A percentile compares a stretch with the other conserved stretches of the same genome.
phyloP scores from a whole-genome alignment of 2,888 invertebrate genomes.

The Eupeodes luniger region DNA sequence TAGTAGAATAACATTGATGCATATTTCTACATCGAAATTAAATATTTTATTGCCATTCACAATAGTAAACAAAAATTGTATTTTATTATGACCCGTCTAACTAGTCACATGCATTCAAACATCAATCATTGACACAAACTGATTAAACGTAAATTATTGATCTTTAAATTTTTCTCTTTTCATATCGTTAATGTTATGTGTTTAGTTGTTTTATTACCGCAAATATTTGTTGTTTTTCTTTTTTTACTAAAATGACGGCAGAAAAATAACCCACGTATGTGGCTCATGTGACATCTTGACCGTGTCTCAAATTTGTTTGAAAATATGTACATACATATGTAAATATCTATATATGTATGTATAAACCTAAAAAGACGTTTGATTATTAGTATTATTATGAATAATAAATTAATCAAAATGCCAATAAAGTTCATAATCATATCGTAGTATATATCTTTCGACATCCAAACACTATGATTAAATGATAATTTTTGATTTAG shows the following conservation, averaged over 20 bases:
- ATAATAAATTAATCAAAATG: neutral
- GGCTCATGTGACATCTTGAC: conserved; percentile 3
- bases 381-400: neutral
- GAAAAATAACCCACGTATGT: neutral
- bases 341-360: neutral
- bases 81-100: neutral
- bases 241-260: neutral
- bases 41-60: neutral
- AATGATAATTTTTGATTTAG: neutral
- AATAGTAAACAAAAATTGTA: conserved; percentile 22
- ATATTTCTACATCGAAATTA: neutral
- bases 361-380: neutral
- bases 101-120: conserved; percentile 52
- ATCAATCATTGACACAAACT: conserved; percentile 38
- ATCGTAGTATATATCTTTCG: neutral
- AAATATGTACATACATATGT: neutral
- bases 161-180: conserved; percentile 9
- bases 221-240: neutral
- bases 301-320: neutral
- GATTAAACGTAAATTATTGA: conserved; percentile 45
- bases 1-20: too few relatives aligned
- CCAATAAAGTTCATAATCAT: neutral
- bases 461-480: neutral
- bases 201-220: conserved; percentile 33
- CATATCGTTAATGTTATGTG: neutral